Base-by-base conservation (phyloP, 2,113 vertebrate genomes). In the Cariama cristata region DNA sequence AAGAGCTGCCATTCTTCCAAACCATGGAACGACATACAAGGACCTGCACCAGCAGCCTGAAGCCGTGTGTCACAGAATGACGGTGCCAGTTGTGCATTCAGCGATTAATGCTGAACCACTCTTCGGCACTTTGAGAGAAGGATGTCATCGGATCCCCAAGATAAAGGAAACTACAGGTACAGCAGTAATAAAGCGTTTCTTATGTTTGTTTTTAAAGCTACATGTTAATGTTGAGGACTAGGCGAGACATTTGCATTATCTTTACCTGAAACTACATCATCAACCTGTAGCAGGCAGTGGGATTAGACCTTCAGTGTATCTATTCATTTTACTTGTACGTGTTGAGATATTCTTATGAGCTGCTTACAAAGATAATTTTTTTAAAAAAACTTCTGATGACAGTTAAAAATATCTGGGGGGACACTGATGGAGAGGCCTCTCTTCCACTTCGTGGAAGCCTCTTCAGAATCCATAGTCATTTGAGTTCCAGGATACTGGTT, bases 161-260 rank as follows among this genome's bases (percentile, higher is more conserved):
- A 99, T 99, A 94, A 99, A 99, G 98, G 99, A 99, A 99, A 99
- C 99, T 98, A 99, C 99, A 99, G 99, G 99, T 99, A 99, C 98
- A 98, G 98, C 98, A 98, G 92, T 96, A 98, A 96, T 93, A 96
- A 93, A 92, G 64, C 3, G 22, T 85, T 90, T 93, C 56, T 94
- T 90, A 3, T 44, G 8, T 92, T 84, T 79, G n/a, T 69, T 95
- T 83, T 84, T 88, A 81, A 76, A 87, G 45, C 19, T 82, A 10
- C 11, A 3, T 50, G 21, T 62, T 79, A 56, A 33, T 16, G 9
- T 58, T 86, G 68, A 93, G 53, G 91, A 55, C 38, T 71, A 66
- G 62, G 44, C 60, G 47, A 52, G 30, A 58, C 19, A 52, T 87
- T 91, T 90, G 38, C 63, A 4, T 95, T 93, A 44, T 58, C 44